Evolutionary conservation across 2,797 vertebrate species (phyloP).

Genomic region (Catharus ustulatus): DNA sequence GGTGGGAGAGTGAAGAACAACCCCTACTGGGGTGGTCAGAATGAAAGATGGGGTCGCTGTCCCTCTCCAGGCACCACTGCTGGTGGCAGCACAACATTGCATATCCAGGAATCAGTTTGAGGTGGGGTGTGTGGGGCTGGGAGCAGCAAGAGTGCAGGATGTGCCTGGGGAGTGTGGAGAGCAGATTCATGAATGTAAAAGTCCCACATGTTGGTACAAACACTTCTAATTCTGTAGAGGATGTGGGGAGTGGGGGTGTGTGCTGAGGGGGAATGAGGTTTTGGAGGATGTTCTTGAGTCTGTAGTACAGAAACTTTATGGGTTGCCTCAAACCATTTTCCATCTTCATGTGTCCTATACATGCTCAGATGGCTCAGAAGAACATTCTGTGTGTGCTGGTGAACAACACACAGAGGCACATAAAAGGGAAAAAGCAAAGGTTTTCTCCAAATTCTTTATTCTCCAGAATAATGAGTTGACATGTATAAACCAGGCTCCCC

Average conservation of each 20-base stretch:
- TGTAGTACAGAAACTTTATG: neutral
- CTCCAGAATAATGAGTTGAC: neutral
- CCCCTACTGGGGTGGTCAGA: neutral
- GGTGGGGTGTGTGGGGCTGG: rapidly evolving
- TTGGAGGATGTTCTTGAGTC: neutral
- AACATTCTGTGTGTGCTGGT: neutral
- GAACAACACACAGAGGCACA: neutral
- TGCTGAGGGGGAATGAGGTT: neutral
- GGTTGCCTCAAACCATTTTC: neutral
- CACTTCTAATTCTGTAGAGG: neutral
- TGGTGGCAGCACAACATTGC: rapidly evolving
- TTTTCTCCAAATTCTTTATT: constrained; percentile 32
- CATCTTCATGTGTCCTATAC: neutral
- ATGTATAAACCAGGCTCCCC: neutral
- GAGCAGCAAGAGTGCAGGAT: rapidly evolving
- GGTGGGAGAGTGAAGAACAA: neutral
- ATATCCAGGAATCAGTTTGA: neutral
- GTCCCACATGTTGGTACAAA: neutral
- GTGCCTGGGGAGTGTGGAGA: neutral
- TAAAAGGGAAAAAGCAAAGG: neutral
- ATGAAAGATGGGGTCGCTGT: neutral
- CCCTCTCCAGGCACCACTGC: neutral
- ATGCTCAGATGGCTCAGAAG: neutral
- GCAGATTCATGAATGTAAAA: neutral
- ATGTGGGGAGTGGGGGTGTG: neutral